phyloP scores from a whole-genome alignment of 2,888 invertebrate species.

The Chalcis sispes region DNA sequence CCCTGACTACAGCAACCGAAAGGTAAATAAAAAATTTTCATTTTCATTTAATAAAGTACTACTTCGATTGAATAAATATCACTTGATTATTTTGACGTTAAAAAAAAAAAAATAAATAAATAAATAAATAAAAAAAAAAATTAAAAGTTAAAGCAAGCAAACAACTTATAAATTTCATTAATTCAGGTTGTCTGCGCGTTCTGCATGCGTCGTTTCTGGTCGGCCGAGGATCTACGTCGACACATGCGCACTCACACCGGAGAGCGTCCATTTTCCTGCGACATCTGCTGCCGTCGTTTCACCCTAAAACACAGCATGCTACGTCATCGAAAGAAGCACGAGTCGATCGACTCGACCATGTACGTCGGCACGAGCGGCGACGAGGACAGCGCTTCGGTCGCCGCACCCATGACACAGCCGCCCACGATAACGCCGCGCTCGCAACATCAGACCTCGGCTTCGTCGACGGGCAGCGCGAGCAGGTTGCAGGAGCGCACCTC shows the following conservation, averaged over 20 bases:
- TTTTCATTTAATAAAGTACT: neutral
- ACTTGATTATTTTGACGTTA: neutral
- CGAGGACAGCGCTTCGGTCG: conserved; percentile 76
- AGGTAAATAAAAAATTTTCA: conserved; percentile 82
- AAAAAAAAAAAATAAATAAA: neutral
- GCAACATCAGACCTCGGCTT: conserved; percentile 38
- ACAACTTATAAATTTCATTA: conserved; percentile 2
- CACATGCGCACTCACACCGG: conserved; percentile 97
- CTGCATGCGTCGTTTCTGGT: conserved; percentile 96
- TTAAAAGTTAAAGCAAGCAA: neutral
- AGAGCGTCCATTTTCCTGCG: conserved; percentile 93
- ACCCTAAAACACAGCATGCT: conserved; percentile 97
- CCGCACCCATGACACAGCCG: conserved; percentile 74
- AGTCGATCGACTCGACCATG: conserved; percentile 78
- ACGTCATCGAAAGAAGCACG: conserved; percentile 93
- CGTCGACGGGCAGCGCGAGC: conserved; percentile 56
- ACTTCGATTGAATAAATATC: too few species aligned
- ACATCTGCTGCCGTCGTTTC: conserved; percentile 91
- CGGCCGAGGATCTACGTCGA: conserved; percentile 92
- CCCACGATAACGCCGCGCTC: conserved; percentile 23
- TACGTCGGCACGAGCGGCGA: conserved; percentile 79
- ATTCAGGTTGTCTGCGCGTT: conserved; percentile 90
- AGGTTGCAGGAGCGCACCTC: conserved; percentile 62
- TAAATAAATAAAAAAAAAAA: neutral
- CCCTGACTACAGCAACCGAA: conserved; percentile 91